Evolutionary conservation across 2,888 invertebrate species (phyloP).

Genomic region (Spilosoma lubricipeda): DNA sequence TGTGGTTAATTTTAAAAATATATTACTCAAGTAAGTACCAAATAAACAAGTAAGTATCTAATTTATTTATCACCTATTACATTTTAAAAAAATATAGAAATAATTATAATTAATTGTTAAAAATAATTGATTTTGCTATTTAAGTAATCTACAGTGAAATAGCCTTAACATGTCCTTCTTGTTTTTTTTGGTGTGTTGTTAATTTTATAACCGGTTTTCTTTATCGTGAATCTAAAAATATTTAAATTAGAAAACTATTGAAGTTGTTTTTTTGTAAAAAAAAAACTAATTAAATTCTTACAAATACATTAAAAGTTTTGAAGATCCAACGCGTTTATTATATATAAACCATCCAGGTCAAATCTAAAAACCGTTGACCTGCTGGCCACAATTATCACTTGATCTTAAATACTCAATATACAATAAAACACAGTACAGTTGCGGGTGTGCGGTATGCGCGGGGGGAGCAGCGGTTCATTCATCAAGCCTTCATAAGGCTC

Average conservation of each 20-base stretch:
- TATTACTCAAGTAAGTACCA: not conserved
- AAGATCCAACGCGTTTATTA: not conserved
- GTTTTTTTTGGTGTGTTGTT: not conserved
- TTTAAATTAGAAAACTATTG: too few relatives aligned
- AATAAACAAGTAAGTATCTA: not conserved
- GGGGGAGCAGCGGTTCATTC: slow-evolving; percentile 75
- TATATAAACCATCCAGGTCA: not conserved
- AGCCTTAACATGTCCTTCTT: not conserved
- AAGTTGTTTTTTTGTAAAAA: too few relatives aligned
- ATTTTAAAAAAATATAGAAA: not conserved
- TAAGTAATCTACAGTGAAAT: not conserved
- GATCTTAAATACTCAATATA: slow-evolving; percentile 29
- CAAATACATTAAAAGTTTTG: not conserved
- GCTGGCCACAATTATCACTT: slow-evolving; percentile 43
- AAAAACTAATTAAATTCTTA: not conserved
- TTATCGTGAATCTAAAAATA: not conserved
- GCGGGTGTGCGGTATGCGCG: slow-evolving; percentile 48
- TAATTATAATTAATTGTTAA: not conserved
- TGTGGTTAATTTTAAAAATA: not conserved
- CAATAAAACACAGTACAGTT: slow-evolving; percentile 49
- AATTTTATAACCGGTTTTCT: not conserved
- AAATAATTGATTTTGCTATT: not conserved
- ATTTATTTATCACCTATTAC: not conserved
- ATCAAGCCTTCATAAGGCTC: slow-evolving; percentile 85
- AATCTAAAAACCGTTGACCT: not conserved